These are phyloP conservation scores for Campopleginae sp. DNA, from an alignment of 2,888 invertebrate genomes.

Conservation along the genomic window DNA sequence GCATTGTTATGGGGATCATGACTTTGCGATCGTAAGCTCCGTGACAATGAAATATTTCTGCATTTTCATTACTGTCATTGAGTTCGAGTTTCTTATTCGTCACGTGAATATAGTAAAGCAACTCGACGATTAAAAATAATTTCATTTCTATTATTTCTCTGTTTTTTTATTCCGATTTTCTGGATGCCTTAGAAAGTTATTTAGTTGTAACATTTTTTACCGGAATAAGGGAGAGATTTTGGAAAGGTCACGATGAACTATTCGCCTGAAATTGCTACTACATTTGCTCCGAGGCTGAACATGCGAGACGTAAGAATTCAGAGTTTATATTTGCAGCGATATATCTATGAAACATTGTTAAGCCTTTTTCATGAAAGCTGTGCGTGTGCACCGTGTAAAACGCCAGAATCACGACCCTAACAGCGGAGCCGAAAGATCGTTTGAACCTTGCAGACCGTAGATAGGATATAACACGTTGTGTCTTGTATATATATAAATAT, in stretches of 20 bases:
- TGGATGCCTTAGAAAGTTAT: not conserved
- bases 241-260: not conserved
- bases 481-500: conserved; percentile 32
- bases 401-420: conserved; percentile 58
- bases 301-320: conserved; percentile 47
- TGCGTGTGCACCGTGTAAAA: conserved; percentile 48
- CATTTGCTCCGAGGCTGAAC: not conserved
- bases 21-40: conserved; percentile 48
- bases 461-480: conserved; percentile 58
- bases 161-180: not conserved
- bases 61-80: conserved; percentile 11
- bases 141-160: not conserved
- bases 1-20: conserved; percentile 33
- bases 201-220: not conserved
- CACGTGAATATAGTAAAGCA: not conserved
- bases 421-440: conserved; percentile 46
- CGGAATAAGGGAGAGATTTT: not conserved
- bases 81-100: not conserved
- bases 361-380: conserved; percentile 19
- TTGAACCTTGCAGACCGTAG: conserved; percentile 48
- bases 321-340: conserved; percentile 47
- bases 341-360: conserved; percentile 57
- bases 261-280: not conserved
- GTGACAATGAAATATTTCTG: conserved; percentile 13
- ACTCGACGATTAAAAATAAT: not conserved